Percentiles rank a stretch among this genome's conserved stretches.
Evolutionary conservation across 2,113 vertebrate genomes (phyloP).

Genomic region (Eurypyga helias): DNA sequence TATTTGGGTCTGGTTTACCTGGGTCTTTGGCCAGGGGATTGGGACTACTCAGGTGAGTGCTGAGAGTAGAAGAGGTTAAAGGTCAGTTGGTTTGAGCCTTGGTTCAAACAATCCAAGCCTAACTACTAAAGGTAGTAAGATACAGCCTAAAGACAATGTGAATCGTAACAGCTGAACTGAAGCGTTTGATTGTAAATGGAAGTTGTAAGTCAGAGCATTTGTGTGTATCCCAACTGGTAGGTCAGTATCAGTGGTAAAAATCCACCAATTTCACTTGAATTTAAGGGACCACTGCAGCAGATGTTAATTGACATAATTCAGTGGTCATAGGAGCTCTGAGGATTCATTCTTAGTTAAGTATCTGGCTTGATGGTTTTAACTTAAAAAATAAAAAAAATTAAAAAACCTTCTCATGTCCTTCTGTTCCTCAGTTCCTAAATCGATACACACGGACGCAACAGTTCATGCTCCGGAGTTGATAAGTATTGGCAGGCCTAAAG

Average conservation of each 20-base stretch:
- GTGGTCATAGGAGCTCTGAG: not conserved
- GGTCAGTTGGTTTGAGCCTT: not conserved
- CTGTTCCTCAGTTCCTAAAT: not conserved
- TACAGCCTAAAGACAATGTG: not conserved
- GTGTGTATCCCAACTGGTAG: not conserved
- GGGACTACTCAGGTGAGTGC: not conserved
- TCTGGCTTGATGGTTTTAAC: not conserved
- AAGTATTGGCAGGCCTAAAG: not conserved
- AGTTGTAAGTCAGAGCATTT: not conserved
- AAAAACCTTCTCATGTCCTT: not conserved
- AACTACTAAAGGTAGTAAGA: not conserved
- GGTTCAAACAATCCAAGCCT: not conserved
- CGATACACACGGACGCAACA: not conserved
- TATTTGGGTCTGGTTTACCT: not conserved
- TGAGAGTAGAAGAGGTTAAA: not conserved
- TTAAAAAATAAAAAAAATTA: not conserved
- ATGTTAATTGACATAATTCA: not conserved
- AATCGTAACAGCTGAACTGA: not conserved
- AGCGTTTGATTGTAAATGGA: not conserved
- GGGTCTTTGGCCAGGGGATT: not conserved
- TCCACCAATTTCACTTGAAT: not conserved
- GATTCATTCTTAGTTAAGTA: not conserved
- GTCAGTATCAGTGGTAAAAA: not conserved
- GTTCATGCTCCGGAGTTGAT: not conserved
- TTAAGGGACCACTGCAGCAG: not conserved